Base-by-base conservation (phyloP, 2,888 invertebrate species). In the Chesias legatella region DNA sequence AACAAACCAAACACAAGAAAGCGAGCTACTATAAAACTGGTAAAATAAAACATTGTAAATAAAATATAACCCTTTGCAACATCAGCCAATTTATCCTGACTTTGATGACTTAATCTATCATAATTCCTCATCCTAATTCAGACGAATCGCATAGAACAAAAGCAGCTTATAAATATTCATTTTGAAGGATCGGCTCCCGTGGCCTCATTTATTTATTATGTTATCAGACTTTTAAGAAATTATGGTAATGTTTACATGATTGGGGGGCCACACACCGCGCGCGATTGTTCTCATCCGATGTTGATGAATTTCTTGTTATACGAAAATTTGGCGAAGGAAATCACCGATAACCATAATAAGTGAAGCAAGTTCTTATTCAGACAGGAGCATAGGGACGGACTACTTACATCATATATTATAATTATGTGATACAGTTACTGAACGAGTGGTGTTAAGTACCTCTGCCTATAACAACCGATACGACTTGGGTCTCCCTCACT, bases 221-320 rank as follows among this genome's bases (percentile, higher is more conserved):
- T 56, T 56, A 61, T 56, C 54, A 52, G 49, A 58, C 36, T 51
- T 56, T 58, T 46, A 49, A 40, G 47, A 58, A 58, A 63, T 67
- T 67, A 67, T 67, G 65, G 44, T 57, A 67, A 67, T 67, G 46
- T 41, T 38, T 27, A 56, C 48, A 51, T 48, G 48, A 48, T 49
- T 52, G 48, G 51, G 32, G 36, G 60, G 56, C 59, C 67, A 60
- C 67, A 63, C 65, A 59, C 58, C 43, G 55, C 6, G 50, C 34
- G 4, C 43, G 30, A 52, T 49, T 42, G 39, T 33, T 42, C 28
- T 43, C 37, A 21, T 29, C 36, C 42, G 24, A 22, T 11, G 20
- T 34, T 28, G n/a, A 26, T 33, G 10, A 1, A 20, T 33, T 13
- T 17, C 13, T 8, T 29, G 20, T 31, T 36, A 23, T 28, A 24